Base-by-base conservation (phyloP, 2,797 vertebrate species). In the Schizopygopsis pylzovi region DNA sequence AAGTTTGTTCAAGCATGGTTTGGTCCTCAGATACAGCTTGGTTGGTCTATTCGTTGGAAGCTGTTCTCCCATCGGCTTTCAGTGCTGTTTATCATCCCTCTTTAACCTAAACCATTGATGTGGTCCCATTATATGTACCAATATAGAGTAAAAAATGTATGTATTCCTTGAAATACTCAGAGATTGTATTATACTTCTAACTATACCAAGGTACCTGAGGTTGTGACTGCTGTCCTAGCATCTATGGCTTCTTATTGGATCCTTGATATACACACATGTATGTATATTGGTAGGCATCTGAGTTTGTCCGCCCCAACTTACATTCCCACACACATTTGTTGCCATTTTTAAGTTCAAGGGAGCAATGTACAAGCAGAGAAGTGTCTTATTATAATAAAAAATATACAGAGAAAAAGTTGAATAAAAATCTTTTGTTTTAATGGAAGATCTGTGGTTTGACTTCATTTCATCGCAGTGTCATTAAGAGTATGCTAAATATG, bases 291-390 rank as follows among this genome's bases (percentile, higher is more conserved):
- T 96, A 95, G 96, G 95, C 95, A 96, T 96, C 94, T 93, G 94
- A 94, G 94, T 96, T 95, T 93, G 95, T 96, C 94, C 93, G 92
- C 95, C 96, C 95, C 96, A 95, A 95, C 95, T 96, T 96, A 95
- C 96, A 96, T 96, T 96, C 96, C 96, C 96, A 33, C 33, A 33
- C 33, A 94, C 91, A 95, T 92, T 92, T 96, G 95, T 96, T 96
- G 95, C 94, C 95, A 96, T 96, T 96, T 95, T 96, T 92, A 93
- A 94, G 94, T 96, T 96, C 93, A 96, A 95, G 95, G 96, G 96
- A 96, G 95, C 96, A 96, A 96, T 96, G 96, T 96, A 96, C 95
- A 96, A 95, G 96, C 95, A 95, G 95, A 96, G 94, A 96, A 96
- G 95, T 96, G 96, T 96, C 96, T 96, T 96, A 96, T 96, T 95